Percentiles rank a stretch among this genome's conserved stretches.
Evolutionary conservation across 2,888 invertebrate genomes (phyloP).

Genomic region (Physocephala rufipes): DNA sequence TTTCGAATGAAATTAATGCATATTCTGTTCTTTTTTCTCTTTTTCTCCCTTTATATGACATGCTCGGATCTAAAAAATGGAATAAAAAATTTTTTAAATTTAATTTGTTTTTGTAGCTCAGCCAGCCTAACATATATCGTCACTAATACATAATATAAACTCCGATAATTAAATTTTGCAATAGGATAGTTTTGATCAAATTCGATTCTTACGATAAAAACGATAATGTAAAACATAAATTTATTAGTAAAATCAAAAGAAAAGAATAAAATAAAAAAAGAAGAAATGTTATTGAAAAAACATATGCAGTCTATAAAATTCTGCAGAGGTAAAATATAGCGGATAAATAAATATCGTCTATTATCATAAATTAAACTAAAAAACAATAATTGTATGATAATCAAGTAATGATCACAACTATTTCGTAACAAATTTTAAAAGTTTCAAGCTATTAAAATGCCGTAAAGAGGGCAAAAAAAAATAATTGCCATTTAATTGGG

Average conservation of each 20-base stretch:
- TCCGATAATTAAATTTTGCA: slow-evolving; percentile 48
- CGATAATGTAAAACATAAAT: slow-evolving; percentile 30
- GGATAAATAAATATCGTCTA: no score
- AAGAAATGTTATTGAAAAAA: slow-evolving; percentile 37
- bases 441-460: no score
- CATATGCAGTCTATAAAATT: slow-evolving; percentile 5
- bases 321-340: no score
- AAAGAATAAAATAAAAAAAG: slow-evolving; percentile 24
- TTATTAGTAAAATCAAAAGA: no score
- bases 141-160: slow-evolving; percentile 57
- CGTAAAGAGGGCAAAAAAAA: no score
- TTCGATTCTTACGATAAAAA: slow-evolving; percentile 20
- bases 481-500: no score
- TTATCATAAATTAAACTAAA: no score
- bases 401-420: no score
- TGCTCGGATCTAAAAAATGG: slow-evolving; percentile 47
- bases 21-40: slow-evolving; percentile 45
- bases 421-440: no score
- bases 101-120: slow-evolving; percentile 53
- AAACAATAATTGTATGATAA: no score
- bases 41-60: slow-evolving; percentile 45
- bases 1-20: slow-evolving; percentile 42
- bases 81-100: no score
- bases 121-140: slow-evolving; percentile 64
- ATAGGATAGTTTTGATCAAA: slow-evolving; percentile 31